These are phyloP conservation scores for Hoplostethus atlanticus DNA, from an alignment of 2,797 vertebrate species.

Conservation along the genomic window DNA sequence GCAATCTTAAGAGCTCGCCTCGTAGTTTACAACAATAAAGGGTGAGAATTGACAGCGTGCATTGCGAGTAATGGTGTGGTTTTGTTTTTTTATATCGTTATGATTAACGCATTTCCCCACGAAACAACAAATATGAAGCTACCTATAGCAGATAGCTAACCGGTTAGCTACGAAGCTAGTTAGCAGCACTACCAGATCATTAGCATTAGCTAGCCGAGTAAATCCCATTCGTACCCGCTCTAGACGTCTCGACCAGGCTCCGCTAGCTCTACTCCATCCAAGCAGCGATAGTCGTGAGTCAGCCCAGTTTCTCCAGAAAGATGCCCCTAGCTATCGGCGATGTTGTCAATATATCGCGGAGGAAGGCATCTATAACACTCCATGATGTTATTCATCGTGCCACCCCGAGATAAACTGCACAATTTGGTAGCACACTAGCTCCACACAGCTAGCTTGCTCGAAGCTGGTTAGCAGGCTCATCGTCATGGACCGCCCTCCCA, in stretches of 20 bases:
- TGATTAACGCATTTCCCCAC: slow-evolving; percentile 4
- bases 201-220: slow-evolving; percentile 71
- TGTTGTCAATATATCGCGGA: slow-evolving; percentile 36
- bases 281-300: slow-evolving; percentile 24
- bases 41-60: background rate
- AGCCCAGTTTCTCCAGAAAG: slow-evolving; percentile 28
- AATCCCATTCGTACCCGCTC: slow-evolving; percentile 68
- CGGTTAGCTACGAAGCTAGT: slow-evolving; percentile 76
- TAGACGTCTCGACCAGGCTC: slow-evolving; percentile 57
- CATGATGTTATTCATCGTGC: slow-evolving; percentile 63
- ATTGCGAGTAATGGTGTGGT: background rate
- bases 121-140: slow-evolving; percentile 38
- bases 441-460: slow-evolving; percentile 53
- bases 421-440: slow-evolving; percentile 66
- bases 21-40: background rate
- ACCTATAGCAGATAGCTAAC: slow-evolving; percentile 73
- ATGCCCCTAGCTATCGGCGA: slow-evolving; percentile 47
- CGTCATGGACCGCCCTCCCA: slow-evolving; percentile 69
- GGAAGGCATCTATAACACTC: slow-evolving; percentile 35
- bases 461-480: slow-evolving; percentile 59
- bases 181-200: slow-evolving; percentile 53
- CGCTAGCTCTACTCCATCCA: slow-evolving; percentile 69
- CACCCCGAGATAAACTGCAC: slow-evolving; percentile 54
- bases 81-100: background rate
- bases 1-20: slow-evolving; percentile 35